phyloP scores from a whole-genome alignment of 1,140 invertebrate species.

The Nasonia longicornis region DNA sequence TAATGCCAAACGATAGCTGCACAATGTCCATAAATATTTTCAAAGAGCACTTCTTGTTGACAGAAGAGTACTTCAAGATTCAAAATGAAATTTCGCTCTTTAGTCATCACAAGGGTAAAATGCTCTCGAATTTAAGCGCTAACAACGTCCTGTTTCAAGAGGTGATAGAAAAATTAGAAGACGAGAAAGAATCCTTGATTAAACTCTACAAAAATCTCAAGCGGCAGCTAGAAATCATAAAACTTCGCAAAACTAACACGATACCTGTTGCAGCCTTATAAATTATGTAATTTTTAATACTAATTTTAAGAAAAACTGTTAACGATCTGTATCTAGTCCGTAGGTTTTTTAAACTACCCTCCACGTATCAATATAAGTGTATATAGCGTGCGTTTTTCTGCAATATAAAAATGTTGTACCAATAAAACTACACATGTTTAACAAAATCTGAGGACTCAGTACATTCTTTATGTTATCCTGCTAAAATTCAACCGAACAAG shows the following conservation, averaged over 20 bases:
- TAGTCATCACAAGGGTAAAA: conserved; percentile 76
- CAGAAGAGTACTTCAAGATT: conserved; percentile 80
- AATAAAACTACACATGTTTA: no score
- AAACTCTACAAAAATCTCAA: conserved; percentile 76
- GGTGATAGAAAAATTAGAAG: conserved; percentile 73
- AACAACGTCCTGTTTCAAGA: conserved; percentile 74
- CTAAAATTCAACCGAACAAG: no score
- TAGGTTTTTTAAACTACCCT: no score
- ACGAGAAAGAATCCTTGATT: conserved; percentile 79
- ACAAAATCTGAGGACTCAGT: no score
- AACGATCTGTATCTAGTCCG: no score
- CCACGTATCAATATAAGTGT: no score
- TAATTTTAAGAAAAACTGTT: no score
- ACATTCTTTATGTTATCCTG: no score
- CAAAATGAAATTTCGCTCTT: conserved; percentile 82
- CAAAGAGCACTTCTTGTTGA: conserved; percentile 85
- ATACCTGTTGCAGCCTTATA: background rate
- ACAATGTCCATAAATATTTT: conserved; percentile 85
- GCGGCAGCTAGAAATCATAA: conserved; percentile 73
- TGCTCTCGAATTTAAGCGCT: conserved; percentile 75
- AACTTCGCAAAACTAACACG: conserved; percentile 51
- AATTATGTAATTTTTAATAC: background rate
- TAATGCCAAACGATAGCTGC: conserved; percentile 82
- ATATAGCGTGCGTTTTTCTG: no score
- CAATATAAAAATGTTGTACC: no score